These are phyloP conservation scores for Oscheius sp. DNA, from an alignment of 2,888 invertebrate species.

Conservation along the genomic window DNA sequence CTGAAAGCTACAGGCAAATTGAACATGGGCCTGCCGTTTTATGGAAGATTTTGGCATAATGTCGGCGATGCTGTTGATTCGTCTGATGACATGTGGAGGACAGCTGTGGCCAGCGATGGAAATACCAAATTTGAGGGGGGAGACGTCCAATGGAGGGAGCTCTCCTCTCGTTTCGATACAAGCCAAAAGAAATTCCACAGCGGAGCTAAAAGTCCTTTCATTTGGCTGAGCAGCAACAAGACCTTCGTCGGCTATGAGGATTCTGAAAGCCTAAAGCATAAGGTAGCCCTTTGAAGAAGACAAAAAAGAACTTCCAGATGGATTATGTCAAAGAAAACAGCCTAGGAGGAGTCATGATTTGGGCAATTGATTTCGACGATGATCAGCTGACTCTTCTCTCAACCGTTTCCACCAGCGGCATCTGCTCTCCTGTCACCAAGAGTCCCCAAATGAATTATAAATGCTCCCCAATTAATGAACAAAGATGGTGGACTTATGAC, in stretches of 20 bases:
- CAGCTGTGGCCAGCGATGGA: constrained; percentile 50
- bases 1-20: constrained; percentile 53
- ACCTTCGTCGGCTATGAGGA: constrained; percentile 67
- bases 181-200: constrained; percentile 6
- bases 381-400: constrained; percentile 61
- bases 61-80: constrained; percentile 66
- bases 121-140: constrained; percentile 60
- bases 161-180: constrained; percentile 38
- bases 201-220: constrained; percentile 49
- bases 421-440: neutral
- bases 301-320: constrained; percentile 29
- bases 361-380: constrained; percentile 69
- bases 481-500: constrained; percentile 70
- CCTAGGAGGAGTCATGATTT: constrained; percentile 68
- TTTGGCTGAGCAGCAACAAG: constrained; percentile 55
- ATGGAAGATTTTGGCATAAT: constrained; percentile 67
- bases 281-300: constrained; percentile 39
- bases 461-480: constrained; percentile 63
- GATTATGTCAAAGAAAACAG: constrained; percentile 59
- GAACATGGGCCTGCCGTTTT: constrained; percentile 69
- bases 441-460: constrained; percentile 47
- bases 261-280: constrained; percentile 58
- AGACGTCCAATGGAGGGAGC: constrained; percentile 61
- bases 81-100: constrained; percentile 68
- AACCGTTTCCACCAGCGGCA: constrained; percentile 31